Percentiles rank a stretch among this genome's conserved stretches.
phyloP scores from a whole-genome alignment of 2,113 vertebrate species.

The Zosterops japonicus region DNA sequence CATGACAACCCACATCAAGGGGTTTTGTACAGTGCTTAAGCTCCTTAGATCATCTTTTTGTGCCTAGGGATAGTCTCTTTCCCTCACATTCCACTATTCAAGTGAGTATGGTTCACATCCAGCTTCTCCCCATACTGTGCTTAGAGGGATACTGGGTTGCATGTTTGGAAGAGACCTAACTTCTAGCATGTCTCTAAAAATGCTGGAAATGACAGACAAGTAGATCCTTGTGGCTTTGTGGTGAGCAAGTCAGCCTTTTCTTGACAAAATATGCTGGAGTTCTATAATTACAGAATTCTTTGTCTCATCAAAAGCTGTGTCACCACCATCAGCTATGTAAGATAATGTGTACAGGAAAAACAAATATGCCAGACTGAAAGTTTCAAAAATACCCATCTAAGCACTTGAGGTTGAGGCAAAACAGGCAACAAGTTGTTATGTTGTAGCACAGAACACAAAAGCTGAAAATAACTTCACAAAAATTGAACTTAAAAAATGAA shows the following conservation, averaged over 20 bases:
- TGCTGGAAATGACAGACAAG: not conserved
- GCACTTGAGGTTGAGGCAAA: not conserved
- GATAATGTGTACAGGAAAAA: not conserved
- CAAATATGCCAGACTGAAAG: not conserved
- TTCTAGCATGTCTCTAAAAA: not conserved
- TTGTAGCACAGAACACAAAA: not conserved
- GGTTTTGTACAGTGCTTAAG: not conserved
- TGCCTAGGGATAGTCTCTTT: not conserved
- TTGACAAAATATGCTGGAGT: not conserved
- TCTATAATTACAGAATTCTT: not conserved
- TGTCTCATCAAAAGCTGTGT: not conserved
- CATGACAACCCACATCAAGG: not conserved
- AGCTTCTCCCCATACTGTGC: not conserved
- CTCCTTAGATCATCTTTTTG: not conserved
- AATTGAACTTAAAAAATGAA: not conserved
- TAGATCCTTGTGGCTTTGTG: not conserved
- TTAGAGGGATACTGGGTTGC: not conserved
- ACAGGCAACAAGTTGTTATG: fast-evolving
- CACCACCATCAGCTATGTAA: not conserved
- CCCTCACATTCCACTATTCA: not conserved
- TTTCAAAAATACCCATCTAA: not conserved
- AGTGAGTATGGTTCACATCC: not conserved
- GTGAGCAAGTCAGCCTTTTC: not conserved
- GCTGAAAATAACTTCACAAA: not conserved
- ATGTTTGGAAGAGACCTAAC: not conserved